Evolutionary conservation across 2,888 invertebrate species (phyloP).

Genomic region (Podabrus alpinus): DNA sequence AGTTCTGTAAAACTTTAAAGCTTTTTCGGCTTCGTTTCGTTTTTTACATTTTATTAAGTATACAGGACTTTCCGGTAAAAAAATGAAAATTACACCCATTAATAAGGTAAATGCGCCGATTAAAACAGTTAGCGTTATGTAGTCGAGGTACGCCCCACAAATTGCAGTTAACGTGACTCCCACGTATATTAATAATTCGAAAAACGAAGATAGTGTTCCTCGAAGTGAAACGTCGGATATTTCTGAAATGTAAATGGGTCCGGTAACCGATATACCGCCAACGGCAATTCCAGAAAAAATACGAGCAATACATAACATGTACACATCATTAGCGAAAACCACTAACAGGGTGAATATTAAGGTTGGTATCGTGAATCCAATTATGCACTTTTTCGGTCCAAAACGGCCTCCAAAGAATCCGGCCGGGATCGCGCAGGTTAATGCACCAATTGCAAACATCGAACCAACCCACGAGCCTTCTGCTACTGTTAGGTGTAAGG

Average conservation of each 20-base stretch:
- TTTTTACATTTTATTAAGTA: conserved; percentile 64
- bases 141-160: conserved; percentile 68
- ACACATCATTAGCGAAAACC: background rate
- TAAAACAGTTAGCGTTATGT: conserved; percentile 67
- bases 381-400: conserved; percentile 69
- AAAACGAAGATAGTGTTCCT: conserved; percentile 79
- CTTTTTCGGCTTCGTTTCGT: conserved; percentile 61
- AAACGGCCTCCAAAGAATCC: conserved; percentile 68
- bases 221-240: conserved; percentile 77
- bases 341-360: conserved; percentile 66
- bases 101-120: conserved; percentile 66
- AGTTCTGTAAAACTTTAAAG: conserved; percentile 69
- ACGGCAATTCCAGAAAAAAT: conserved; percentile 71
- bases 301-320: conserved; percentile 55
- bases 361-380: conserved; percentile 66
- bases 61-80: conserved; percentile 74
- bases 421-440: conserved; percentile 70
- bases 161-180: conserved; percentile 77
- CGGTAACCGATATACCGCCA: conserved; percentile 75
- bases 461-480: conserved; percentile 69
- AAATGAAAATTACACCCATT: conserved; percentile 66
- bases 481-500: conserved; percentile 43
- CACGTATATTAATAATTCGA: conserved; percentile 74
- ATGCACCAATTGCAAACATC: conserved; percentile 72
- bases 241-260: conserved; percentile 83